Evolutionary conservation across 2,113 vertebrate genomes (phyloP), one percentile per base, ranked within the genome.

Genomic region (Prunella fulvescens): DNA sequence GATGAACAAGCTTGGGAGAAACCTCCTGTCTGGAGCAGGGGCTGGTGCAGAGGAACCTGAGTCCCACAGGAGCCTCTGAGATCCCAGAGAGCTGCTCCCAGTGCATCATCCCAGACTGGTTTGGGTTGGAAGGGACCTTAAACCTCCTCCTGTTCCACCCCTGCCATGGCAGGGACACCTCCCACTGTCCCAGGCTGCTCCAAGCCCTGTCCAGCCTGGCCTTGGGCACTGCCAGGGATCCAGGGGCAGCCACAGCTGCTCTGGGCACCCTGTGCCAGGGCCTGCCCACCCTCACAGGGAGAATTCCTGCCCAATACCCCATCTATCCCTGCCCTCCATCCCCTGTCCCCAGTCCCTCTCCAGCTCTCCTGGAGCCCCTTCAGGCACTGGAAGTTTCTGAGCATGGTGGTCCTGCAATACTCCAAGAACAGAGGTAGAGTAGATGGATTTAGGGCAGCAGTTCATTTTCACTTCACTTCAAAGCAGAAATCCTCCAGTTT

Each of bases 91-190:
- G 53, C 50, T 81, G 65, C 29, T 79, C 53, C 18, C 54, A 58
- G 56, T 1, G 1, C 3, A 16, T 5, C 8, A 66, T 20, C 28
- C 28, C 53, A 66, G 39, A 1, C 0, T 6, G 28, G 13, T 10
- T 5, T 74, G 69, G 60, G 12, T 14, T 66, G 19, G 51, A 29
- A 72, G 11, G 26, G 51, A 58, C 37, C 26, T 65, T 13, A 1
- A n/a, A 66, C 1, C 6, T 1, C 51, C 28, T 1, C 77, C 19
- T 2, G 4, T 2, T 0, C 23, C 58, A 35, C 6, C 2, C 10
- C 31, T 50, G 76, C 20, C 67, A 80, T 19, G 50, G 33, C 37
- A 88, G 37, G 58, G 67, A 81, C 86, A 65, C 26, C 15, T 65
- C 0, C 51, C 51, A 37, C 44, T 13, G 0, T 2, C 58, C 67